Evolutionary conservation across 2,888 invertebrate species (phyloP).

Genomic region (Orthonevra nobilis): DNA sequence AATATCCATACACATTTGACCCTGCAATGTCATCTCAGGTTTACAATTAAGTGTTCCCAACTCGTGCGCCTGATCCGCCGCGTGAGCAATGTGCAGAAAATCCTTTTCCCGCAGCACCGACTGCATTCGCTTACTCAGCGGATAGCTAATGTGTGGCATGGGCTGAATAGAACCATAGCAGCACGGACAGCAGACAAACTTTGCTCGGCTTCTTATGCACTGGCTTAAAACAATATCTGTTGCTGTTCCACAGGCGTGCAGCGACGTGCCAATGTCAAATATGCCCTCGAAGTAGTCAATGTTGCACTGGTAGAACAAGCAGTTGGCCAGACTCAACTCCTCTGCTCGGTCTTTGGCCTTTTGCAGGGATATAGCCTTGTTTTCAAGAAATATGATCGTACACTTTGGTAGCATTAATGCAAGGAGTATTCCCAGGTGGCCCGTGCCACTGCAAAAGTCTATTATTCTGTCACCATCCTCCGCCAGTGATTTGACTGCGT

Average conservation of each 20-base stretch:
- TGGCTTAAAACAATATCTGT: slow-evolving; percentile 94
- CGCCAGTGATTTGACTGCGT: slow-evolving; percentile 87
- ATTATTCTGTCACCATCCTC: slow-evolving; percentile 87
- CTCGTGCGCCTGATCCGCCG: slow-evolving; percentile 95
- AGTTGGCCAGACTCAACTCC: slow-evolving; percentile 86
- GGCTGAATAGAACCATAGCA: slow-evolving; percentile 94
- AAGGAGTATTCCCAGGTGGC: slow-evolving; percentile 93
- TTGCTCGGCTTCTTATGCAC: slow-evolving; percentile 88
- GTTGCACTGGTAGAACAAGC: slow-evolving; percentile 92
- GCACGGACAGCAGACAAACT: slow-evolving; percentile 95
- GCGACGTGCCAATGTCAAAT: slow-evolving; percentile 92
- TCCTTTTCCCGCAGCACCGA: slow-evolving; percentile 81
- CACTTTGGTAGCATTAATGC: slow-evolving; percentile 90
- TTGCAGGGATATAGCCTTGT: slow-evolving; percentile 91
- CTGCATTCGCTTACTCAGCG: slow-evolving; percentile 86
- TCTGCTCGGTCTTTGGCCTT: slow-evolving; percentile 87
- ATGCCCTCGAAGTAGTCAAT: slow-evolving; percentile 91
- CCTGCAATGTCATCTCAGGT: slow-evolving; percentile 83
- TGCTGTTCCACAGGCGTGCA: slow-evolving; percentile 97
- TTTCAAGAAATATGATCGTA: slow-evolving; percentile 91
- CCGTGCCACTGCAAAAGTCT: slow-evolving; percentile 97
- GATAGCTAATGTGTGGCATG: slow-evolving; percentile 87
- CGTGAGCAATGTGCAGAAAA: slow-evolving; percentile 90
- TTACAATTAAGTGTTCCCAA: slow-evolving; percentile 78
- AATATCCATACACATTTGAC: slow-evolving; percentile 91